Evolutionary conservation across 2,113 vertebrate genomes (phyloP).

Genomic region (Sorex araneus): DNA sequence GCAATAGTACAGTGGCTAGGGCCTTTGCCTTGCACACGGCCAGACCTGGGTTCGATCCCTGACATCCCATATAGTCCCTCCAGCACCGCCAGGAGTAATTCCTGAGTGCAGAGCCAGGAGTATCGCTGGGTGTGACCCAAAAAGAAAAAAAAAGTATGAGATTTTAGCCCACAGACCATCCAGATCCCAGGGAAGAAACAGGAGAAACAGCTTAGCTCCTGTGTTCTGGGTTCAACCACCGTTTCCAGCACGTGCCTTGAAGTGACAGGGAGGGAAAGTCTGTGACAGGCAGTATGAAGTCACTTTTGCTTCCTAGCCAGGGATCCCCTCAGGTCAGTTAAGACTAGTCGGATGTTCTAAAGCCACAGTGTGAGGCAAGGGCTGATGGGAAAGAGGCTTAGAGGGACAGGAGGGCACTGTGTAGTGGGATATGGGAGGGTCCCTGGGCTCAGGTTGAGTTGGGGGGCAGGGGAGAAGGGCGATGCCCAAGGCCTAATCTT

Average conservation of each 20-base stretch:
- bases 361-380: background rate
- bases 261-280: background rate
- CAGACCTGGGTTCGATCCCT: no score
- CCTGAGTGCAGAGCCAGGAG: no score
- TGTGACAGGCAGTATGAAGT: background rate
- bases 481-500: background rate
- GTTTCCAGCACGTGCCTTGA: background rate
- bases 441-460: background rate
- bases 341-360: slow-evolving; percentile 30
- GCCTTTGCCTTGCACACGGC: no score
- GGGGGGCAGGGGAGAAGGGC: background rate
- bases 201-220: background rate
- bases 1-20: no score
- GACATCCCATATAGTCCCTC: no score
- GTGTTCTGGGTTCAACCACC: background rate
- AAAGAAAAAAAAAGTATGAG: no score
- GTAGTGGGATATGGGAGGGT: fast-evolving
- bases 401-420: background rate
- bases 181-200: no score
- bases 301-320: background rate
- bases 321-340: background rate
- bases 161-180: background rate
- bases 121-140: no score
- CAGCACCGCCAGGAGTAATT: no score
- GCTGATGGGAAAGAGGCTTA: background rate